Conservation (phyloP, 2,797 vertebrate species). For the Enoplosus armatus region DNA sequence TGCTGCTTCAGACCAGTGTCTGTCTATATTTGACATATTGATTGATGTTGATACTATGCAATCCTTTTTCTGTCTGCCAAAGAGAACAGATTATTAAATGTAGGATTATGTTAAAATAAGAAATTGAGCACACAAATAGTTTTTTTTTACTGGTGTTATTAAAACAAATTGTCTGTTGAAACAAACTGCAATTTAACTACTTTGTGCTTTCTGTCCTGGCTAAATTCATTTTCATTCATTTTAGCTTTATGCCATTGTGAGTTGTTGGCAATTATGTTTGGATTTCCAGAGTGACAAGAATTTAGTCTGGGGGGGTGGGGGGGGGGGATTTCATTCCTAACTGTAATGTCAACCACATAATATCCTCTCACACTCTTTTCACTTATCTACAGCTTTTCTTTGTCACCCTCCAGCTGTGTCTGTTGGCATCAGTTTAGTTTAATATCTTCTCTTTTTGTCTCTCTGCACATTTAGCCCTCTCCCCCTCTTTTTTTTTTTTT, state of each 20-base stretch:
- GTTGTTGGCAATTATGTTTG: background rate
- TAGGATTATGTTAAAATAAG: background rate
- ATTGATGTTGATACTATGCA: background rate
- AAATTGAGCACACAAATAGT: background rate
- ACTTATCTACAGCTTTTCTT: conserved; percentile 19
- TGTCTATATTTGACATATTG: background rate
- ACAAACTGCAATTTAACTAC: background rate
- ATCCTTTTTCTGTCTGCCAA: background rate
- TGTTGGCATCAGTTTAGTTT: conserved; percentile 28
- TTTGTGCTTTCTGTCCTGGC: background rate
- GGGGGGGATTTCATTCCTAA: no score
- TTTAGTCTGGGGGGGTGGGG: no score
- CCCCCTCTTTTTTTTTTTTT: conserved; percentile 7
- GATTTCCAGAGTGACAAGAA: background rate
- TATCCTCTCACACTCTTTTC: background rate
- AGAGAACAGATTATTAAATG: background rate
- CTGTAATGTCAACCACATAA: conserved; percentile 33
- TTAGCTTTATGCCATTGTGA: background rate
- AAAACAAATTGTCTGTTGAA: background rate
- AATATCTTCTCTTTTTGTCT: background rate
- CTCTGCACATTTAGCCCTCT: background rate
- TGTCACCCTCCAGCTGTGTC: conserved; percentile 16
- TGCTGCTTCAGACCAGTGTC: background rate
- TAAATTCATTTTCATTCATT: background rate
- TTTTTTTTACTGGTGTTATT: background rate